A percentile compares a stretch with the other conserved stretches of the same genome.
These are phyloP conservation scores for Zoanthus gigantus DNA, from an alignment of 92 coral and sea anemone genomes.

Conservation along the genomic window DNA sequence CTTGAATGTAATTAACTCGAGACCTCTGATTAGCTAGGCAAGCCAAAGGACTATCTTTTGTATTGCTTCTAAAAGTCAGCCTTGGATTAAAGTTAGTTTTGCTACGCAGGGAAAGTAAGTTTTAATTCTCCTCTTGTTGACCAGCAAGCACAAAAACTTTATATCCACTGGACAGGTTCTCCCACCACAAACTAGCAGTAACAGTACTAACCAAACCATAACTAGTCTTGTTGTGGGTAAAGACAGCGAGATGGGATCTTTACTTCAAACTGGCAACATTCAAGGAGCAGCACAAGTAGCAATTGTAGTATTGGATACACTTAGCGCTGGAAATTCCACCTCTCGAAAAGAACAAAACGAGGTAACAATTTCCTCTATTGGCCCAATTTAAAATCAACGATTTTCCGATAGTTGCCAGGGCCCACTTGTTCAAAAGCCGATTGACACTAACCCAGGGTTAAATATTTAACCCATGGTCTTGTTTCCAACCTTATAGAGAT, in stretches of 20 bases:
- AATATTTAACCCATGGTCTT: too few species aligned
- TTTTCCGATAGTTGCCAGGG: background rate
- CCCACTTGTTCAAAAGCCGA: too few species aligned
- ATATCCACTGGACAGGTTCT: background rate
- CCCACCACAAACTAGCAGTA: slow-evolving; percentile 6
- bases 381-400: background rate
- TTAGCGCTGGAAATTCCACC: slow-evolving; percentile 13
- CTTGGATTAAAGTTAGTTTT: background rate
- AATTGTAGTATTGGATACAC: slow-evolving; percentile 15
- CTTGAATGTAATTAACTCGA: too few species aligned
- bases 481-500: too few species aligned
- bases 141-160: background rate
- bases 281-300: slow-evolving; percentile 36
- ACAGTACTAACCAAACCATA: slow-evolving; percentile 1
- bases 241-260: slow-evolving; percentile 34
- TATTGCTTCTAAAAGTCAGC: too few species aligned
- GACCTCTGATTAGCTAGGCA: too few species aligned
- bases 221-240: slow-evolving; percentile 23
- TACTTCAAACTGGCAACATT: slow-evolving; percentile 36
- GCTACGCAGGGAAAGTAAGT: background rate
- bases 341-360: slow-evolving; percentile 7
- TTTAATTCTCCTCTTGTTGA: background rate
- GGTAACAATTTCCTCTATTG: background rate
- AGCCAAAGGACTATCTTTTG: too few species aligned
- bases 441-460: too few species aligned